Evolutionary conservation across 2,113 vertebrate species (phyloP).

Genomic region (Platysteira castanea): DNA sequence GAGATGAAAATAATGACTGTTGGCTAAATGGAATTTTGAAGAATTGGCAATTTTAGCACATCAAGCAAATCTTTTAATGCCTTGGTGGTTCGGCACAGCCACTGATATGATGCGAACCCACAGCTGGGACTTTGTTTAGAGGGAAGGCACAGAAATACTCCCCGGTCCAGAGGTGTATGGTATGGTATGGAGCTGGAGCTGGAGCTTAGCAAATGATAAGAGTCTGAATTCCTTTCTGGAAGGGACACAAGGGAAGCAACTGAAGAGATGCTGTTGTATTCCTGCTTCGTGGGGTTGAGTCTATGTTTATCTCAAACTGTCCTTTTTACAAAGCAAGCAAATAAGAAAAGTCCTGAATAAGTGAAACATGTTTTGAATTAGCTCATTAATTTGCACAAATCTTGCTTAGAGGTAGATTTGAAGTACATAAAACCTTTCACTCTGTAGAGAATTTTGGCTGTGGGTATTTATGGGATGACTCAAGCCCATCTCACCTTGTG

Average conservation of each 20-base stretch:
- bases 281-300: not conserved
- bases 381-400: not conserved
- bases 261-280: not conserved
- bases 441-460: not conserved
- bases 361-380: not conserved
- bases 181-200: not conserved
- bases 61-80: not conserved
- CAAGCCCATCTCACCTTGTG: not conserved
- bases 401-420: not conserved
- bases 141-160: not conserved
- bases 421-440: not conserved
- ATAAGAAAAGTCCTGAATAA: not conserved
- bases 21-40: not conserved
- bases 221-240: not conserved
- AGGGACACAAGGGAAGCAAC: not conserved
- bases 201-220: not conserved
- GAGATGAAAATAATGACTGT: not conserved
- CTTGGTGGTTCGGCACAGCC: not conserved
- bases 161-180: not conserved
- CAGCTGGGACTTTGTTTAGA: not conserved
- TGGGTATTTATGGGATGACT: not conserved
- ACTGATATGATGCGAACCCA: fast-evolving
- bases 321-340: not conserved
- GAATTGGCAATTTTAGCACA: not conserved
- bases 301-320: not conserved